Percentiles rank a stretch among this genome's conserved stretches.
Conservation (phyloP, 2,888 invertebrate species). For the Cephus spinipes region DNA sequence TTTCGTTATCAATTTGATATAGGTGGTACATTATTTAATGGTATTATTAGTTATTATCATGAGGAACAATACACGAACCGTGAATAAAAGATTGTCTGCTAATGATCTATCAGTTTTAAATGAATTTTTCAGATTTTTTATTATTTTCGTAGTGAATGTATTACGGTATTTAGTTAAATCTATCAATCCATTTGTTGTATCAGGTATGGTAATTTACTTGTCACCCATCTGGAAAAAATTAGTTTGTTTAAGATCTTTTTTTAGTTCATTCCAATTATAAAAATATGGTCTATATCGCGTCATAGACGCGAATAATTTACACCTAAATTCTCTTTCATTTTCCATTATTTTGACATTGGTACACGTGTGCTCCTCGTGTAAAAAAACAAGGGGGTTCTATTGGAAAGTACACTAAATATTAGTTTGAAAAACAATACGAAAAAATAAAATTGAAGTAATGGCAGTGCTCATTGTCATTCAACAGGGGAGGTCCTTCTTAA, state of each 20-base stretch:
- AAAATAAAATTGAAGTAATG: neutral
- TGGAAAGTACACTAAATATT: neutral
- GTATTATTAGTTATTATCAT: constrained; percentile 9
- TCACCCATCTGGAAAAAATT: constrained; percentile 45
- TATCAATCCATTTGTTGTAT: too few species aligned
- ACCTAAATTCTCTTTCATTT: neutral
- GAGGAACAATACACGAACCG: neutral
- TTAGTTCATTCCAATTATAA: neutral
- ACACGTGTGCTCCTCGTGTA: neutral
- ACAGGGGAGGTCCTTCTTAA: neutral
- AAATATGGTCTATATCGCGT: neutral
- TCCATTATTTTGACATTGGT: neutral
- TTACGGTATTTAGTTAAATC: neutral
- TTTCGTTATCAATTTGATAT: too few species aligned
- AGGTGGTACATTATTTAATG: too few species aligned
- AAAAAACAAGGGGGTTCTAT: neutral
- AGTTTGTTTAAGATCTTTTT: constrained; percentile 21
- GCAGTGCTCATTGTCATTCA: neutral
- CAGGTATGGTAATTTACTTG: constrained; percentile 46
- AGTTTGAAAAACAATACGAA: neutral
- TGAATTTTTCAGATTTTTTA: constrained; percentile 23
- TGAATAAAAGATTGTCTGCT: constrained; percentile 3
- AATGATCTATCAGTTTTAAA: neutral
- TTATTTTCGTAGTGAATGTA: constrained; percentile 36
- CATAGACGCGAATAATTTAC: neutral